These are phyloP conservation scores for Syngnathus floridae DNA, from an alignment of 2,113 vertebrate genomes.

Conservation along the genomic window DNA sequence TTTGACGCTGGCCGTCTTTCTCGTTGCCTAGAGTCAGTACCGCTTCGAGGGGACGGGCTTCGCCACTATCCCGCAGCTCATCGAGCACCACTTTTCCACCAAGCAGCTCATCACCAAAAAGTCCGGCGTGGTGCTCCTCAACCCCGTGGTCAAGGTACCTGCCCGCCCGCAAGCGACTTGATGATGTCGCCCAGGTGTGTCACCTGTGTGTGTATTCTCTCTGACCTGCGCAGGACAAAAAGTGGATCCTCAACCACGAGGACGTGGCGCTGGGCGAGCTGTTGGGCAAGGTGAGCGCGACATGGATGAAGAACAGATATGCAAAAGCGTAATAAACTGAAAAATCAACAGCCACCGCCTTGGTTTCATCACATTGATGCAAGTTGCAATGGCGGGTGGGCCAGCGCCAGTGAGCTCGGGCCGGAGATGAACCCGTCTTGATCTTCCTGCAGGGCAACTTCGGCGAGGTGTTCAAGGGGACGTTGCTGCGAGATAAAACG, in stretches of 20 bases:
- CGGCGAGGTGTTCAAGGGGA: slow-evolving; percentile 93
- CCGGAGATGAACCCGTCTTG: no score
- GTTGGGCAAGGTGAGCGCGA: slow-evolving; percentile 83
- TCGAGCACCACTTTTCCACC: slow-evolving; percentile 89
- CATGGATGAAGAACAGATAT: no score
- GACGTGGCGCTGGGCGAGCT: slow-evolving; percentile 88
- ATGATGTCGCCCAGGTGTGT: background rate
- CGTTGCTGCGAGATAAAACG: slow-evolving; percentile 84
- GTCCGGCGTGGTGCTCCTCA: slow-evolving; percentile 88
- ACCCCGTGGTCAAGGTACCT: slow-evolving; percentile 86
- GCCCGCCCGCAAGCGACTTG: background rate
- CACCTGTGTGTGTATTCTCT: no score
- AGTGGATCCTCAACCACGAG: slow-evolving; percentile 96
- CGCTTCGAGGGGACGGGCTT: slow-evolving; percentile 95
- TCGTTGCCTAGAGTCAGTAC: slow-evolving; percentile 79
- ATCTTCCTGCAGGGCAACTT: slow-evolving; percentile 76
- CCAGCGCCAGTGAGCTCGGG: no score
- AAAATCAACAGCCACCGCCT: no score
- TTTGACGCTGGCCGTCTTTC: background rate
- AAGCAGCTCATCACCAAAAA: slow-evolving; percentile 99
- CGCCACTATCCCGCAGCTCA: slow-evolving; percentile 91
- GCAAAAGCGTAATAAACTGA: no score
- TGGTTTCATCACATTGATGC: no score
- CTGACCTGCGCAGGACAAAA: slow-evolving; percentile 80
- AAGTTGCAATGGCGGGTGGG: no score